phyloP scores from a whole-genome alignment of 2,797 vertebrate species.

The Sitta carolinensis region DNA sequence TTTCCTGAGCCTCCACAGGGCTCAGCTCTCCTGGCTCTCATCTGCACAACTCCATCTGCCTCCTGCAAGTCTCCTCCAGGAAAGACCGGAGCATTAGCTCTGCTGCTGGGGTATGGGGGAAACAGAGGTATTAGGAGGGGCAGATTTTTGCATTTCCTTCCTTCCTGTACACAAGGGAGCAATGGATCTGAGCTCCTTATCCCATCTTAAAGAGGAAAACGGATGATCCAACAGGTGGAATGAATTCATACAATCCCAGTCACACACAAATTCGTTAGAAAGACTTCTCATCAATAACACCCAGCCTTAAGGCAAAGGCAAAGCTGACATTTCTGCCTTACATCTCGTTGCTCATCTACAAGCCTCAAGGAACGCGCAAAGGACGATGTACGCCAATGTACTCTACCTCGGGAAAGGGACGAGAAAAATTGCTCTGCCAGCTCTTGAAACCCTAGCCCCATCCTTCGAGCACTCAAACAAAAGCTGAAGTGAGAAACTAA shows the following conservation, averaged over 20 bases:
- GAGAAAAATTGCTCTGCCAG: background rate
- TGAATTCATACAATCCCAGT: background rate
- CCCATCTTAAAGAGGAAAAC: background rate
- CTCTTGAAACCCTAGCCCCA: background rate
- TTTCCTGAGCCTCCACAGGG: background rate
- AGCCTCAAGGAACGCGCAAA: background rate
- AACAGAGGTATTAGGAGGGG: background rate
- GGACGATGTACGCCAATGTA: fast-evolving
- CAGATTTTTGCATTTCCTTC: background rate
- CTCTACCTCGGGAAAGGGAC: background rate
- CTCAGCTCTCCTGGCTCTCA: background rate
- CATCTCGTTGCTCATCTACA: fast-evolving
- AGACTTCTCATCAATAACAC: background rate
- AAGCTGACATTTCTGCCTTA: background rate
- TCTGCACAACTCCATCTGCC: slow-evolving; percentile 8
- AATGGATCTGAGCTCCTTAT: background rate
- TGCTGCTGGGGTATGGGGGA: background rate
- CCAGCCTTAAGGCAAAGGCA: background rate
- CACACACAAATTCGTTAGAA: background rate
- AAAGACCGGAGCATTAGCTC: background rate
- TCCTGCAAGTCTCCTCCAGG: background rate
- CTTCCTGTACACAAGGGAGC: background rate
- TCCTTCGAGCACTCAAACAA: background rate
- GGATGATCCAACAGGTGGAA: slow-evolving; percentile 5
- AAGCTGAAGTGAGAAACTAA: slow-evolving; percentile 1